Evolutionary conservation across 2,888 invertebrate species (phyloP).

Genomic region (Aporophyla lueneburgensis): DNA sequence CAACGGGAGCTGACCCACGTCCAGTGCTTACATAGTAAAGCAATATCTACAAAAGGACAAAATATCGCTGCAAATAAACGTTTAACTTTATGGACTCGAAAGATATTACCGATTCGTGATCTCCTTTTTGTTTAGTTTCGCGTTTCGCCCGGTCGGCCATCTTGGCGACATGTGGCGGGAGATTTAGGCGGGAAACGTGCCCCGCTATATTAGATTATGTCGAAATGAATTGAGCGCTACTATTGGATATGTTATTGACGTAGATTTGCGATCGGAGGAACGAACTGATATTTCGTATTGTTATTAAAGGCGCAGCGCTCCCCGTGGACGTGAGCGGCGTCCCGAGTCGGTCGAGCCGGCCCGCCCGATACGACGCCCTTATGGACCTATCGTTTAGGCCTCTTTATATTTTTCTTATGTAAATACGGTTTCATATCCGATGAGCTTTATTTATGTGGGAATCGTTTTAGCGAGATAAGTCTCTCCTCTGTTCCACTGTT

Average conservation of each 20-base stretch:
- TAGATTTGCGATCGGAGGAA: conserved; percentile 91
- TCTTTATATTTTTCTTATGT: conserved; percentile 91
- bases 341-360: conserved; percentile 68
- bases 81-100: conserved; percentile 91
- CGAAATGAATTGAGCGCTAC: conserved; percentile 90
- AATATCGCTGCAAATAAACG: conserved; percentile 91
- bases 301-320: conserved; percentile 88
- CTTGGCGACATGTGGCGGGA: conserved; percentile 91
- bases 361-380: conserved; percentile 85
- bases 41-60: conserved; percentile 90
- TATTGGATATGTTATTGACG: conserved; percentile 91
- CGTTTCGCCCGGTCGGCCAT: conserved; percentile 89
- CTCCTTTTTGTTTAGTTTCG: conserved; percentile 90
- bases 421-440: conserved; percentile 90
- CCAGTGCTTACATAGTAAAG: conserved; percentile 83
- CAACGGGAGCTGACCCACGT: conserved; percentile 67
- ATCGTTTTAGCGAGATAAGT: conserved; percentile 90
- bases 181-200: conserved; percentile 91
- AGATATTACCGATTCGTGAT: conserved; percentile 91
- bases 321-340: conserved; percentile 85
- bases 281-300: conserved; percentile 91
- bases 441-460: conserved; percentile 91
- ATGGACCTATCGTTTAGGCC: conserved; percentile 90
- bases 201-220: conserved; percentile 90
- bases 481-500: conserved; percentile 85